These are phyloP conservation scores for Scarus forsteni DNA, from an alignment of 2,797 vertebrate genomes.

Conservation along the genomic window DNA sequence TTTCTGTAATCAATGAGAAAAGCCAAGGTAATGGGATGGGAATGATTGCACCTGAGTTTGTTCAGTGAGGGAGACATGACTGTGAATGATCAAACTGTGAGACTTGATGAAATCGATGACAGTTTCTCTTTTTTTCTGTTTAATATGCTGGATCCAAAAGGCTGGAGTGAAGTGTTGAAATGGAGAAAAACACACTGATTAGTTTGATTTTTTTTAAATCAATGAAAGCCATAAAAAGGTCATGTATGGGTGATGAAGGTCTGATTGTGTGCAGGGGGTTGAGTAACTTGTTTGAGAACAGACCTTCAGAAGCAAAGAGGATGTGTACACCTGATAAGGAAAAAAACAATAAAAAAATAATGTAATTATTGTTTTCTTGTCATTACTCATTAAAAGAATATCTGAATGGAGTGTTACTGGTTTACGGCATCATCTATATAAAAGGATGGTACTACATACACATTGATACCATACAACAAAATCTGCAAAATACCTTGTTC, in stretches of 20 bases:
- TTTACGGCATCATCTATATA: neutral
- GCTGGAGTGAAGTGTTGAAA: conserved; percentile 52
- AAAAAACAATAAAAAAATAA: conserved; percentile 34
- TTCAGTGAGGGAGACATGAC: conserved; percentile 55
- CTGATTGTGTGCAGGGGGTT: conserved; percentile 45
- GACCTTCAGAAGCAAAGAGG: conserved; percentile 55
- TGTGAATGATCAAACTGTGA: conserved; percentile 78
- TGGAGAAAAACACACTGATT: conserved; percentile 60
- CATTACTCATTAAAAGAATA: conserved; percentile 16
- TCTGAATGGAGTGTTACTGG: neutral
- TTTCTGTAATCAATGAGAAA: conserved; percentile 80
- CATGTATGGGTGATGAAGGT: conserved; percentile 39
- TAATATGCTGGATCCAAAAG: conserved; percentile 65
- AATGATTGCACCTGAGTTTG: conserved; percentile 57
- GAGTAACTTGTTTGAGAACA: conserved; percentile 53
- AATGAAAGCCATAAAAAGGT: conserved; percentile 74
- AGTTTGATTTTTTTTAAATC: conserved; percentile 57
- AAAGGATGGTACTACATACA: too few relatives aligned
- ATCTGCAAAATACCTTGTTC: too few relatives aligned
- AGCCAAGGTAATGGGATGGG: conserved; percentile 69
- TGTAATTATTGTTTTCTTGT: conserved; percentile 41
- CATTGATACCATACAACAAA: too few relatives aligned
- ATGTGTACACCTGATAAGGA: conserved; percentile 69
- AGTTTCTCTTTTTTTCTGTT: conserved; percentile 53
- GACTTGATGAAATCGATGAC: conserved; percentile 63